These are phyloP conservation scores for Acanthacorydalis orientalis DNA, from an alignment of 2,888 invertebrate genomes.

Conservation along the genomic window DNA sequence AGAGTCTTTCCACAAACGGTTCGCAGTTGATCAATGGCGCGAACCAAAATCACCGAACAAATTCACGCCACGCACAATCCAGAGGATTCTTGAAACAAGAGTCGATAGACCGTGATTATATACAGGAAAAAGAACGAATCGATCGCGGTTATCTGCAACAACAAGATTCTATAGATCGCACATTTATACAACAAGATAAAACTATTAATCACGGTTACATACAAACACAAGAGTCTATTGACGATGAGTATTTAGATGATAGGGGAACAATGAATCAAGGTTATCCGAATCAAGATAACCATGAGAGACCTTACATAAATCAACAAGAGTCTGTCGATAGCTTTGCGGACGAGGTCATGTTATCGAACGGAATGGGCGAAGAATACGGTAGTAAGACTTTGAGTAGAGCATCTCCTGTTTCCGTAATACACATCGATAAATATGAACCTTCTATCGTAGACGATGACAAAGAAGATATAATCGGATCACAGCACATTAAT, in stretches of 20 bases:
- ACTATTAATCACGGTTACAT: not conserved
- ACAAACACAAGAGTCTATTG: not conserved
- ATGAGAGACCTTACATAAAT: conserved; percentile 12
- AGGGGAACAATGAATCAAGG: conserved; percentile 10
- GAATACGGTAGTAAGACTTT: conserved; percentile 21
- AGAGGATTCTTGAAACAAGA: conserved; percentile 8
- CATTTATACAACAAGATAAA: not conserved
- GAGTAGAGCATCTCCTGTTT: conserved; percentile 26
- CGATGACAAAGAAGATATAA: conserved; percentile 13
- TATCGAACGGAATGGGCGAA: conserved; percentile 12
- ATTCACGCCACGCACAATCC: conserved; percentile 10
- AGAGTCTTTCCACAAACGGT: not conserved
- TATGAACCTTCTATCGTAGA: conserved; percentile 15
- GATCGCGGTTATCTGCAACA: not conserved
- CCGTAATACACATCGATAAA: conserved; percentile 27
- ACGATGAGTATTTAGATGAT: conserved; percentile 10
- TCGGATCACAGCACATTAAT: conserved; percentile 20
- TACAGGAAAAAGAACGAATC: conserved; percentile 1
- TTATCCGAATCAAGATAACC: conserved; percentile 8
- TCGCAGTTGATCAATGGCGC: not conserved
- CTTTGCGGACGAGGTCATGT: conserved; percentile 26
- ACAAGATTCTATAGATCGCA: conserved; percentile 23
- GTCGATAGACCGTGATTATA: conserved; percentile 7
- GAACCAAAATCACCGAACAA: conserved; percentile 5
- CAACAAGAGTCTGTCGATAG: conserved; percentile 31